phyloP scores from a whole-genome alignment of 2,113 vertebrate species.

The Pantherophis guttatus region DNA sequence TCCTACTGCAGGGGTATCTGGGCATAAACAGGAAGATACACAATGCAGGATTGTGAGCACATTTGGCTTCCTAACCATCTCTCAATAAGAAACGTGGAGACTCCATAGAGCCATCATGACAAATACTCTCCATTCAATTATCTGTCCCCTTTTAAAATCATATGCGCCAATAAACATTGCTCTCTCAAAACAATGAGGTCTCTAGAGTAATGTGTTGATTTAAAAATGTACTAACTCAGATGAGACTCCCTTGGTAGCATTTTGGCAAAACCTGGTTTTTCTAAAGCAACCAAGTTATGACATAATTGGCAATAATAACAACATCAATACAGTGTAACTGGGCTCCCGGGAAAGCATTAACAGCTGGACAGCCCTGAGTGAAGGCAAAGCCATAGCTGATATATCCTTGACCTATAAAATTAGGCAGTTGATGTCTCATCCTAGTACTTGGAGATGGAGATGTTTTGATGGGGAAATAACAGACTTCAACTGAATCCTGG shows the following conservation, averaged over 20 bases:
- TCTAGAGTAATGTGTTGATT: background rate
- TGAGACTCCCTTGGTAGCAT: background rate
- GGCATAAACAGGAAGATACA: background rate
- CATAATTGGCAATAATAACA: background rate
- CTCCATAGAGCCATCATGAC: background rate
- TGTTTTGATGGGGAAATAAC: background rate
- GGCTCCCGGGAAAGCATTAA: background rate
- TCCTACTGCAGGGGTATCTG: background rate
- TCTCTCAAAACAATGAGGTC: background rate
- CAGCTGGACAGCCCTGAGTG: background rate
- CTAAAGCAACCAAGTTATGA: background rate
- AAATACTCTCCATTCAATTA: background rate
- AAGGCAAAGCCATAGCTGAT: background rate
- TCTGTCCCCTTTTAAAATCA: background rate
- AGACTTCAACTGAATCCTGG: background rate
- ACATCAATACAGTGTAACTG: background rate
- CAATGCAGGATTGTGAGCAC: background rate
- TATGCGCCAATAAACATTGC: background rate
- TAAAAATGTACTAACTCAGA: background rate
- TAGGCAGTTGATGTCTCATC: background rate
- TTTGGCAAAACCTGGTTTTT: background rate
- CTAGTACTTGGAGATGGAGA: background rate
- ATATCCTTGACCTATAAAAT: background rate
- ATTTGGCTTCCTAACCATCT: background rate
- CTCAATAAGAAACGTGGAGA: background rate